phyloP scores from a whole-genome alignment of 1,140 invertebrate species.

The Leptoteleia sp. region DNA sequence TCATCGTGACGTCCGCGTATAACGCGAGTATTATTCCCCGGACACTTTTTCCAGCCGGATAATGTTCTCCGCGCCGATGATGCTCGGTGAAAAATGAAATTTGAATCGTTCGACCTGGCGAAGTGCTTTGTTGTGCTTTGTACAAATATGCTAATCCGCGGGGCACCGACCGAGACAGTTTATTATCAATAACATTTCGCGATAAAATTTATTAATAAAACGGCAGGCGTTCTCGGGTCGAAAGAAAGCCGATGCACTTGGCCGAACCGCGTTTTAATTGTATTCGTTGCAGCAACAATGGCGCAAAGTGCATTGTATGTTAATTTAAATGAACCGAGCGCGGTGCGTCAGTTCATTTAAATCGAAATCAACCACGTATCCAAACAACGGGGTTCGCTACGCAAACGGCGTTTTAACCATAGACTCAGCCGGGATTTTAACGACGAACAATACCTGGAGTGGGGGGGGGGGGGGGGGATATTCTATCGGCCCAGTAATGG shows the following conservation, averaged over 20 bases:
- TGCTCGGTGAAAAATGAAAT: slow-evolving; percentile 24
- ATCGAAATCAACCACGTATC: slow-evolving; percentile 37
- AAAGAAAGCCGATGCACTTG: slow-evolving; percentile 44
- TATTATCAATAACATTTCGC: slow-evolving; percentile 36
- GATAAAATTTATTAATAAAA: slow-evolving; percentile 39
- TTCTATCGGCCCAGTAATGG: too few species aligned
- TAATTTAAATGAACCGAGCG: slow-evolving; percentile 49
- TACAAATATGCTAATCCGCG: slow-evolving; percentile 33
- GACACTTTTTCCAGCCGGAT: too few species aligned
- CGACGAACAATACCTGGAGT: too few species aligned
- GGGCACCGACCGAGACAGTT: slow-evolving; percentile 1
- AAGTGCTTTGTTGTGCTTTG: slow-evolving; percentile 38
- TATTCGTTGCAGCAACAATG: slow-evolving; percentile 46
- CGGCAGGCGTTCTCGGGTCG: background rate
- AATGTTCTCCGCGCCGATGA: too few species aligned
- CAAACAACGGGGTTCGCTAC: slow-evolving; percentile 31
- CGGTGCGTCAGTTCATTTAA: too few species aligned
- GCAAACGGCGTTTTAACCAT: slow-evolving; percentile 29
- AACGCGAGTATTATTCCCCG: too few species aligned
- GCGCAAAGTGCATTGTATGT: slow-evolving; percentile 51
- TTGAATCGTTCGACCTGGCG: slow-evolving; percentile 15
- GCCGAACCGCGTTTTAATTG: slow-evolving; percentile 47
- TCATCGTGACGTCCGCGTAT: too few species aligned
- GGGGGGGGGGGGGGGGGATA: too few species aligned
- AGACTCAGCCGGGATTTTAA: too few species aligned